phyloP scores from a whole-genome alignment of 2,113 vertebrate species.

The Aepyceros melampus region DNA sequence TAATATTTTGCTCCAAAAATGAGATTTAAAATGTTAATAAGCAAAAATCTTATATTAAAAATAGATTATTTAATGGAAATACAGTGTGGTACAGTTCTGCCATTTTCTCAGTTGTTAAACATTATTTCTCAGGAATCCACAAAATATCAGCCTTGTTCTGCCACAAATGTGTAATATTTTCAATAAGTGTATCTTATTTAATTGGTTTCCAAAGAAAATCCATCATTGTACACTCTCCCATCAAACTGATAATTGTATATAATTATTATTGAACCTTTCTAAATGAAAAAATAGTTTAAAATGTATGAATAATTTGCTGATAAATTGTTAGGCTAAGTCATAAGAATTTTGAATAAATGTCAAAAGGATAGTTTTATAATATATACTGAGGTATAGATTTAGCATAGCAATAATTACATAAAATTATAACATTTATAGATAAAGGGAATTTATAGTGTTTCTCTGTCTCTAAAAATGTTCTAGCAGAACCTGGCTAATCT shows the following conservation, averaged over 20 bases:
- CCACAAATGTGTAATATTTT: not conserved
- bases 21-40: not conserved
- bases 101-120: not conserved
- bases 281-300: not conserved
- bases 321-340: not conserved
- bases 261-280: not conserved
- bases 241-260: not conserved
- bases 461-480: not conserved
- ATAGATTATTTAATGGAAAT: not conserved
- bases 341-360: not conserved
- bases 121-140: not conserved
- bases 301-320: not conserved
- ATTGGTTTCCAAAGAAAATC: not conserved
- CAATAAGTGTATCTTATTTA: not conserved
- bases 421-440: not conserved
- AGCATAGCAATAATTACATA: not conserved
- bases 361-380: not conserved
- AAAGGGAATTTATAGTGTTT: not conserved
- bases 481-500: not conserved
- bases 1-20: not conserved
- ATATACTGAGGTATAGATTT: not conserved
- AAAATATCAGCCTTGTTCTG: not conserved
- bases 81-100: rapidly evolving
- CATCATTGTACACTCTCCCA: not conserved
- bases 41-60: not conserved